Base-by-base conservation (phyloP, 1,140 invertebrate species). In the Drosophila rhopaloa region DNA sequence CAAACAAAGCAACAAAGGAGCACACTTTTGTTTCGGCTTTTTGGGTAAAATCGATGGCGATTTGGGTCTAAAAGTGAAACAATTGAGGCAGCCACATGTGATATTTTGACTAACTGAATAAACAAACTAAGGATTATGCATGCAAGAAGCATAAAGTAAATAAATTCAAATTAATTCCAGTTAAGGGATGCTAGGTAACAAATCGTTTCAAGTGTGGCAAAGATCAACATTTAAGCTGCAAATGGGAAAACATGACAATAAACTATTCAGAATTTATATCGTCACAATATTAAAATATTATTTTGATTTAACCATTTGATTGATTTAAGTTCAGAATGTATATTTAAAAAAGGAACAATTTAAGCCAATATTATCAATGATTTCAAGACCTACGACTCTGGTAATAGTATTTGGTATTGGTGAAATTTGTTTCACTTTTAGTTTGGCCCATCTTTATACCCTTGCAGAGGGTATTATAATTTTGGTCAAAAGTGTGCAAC, bases 111-210 rank as follows among this genome's bases (percentile, higher is more conserved):
- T 57, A 57, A 71, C 51, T 68, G 66, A 63, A 68, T 66, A 51
- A 50, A 37, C 63, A 35, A 16, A n/a, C 5, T 9, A 9, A 41
- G 43, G 48, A 70, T 40, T 55, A 9, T 47, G 38, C 51, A 46
- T 73, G 50, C 44, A 56, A 65, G 48, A 35, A 48, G 37, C 46
- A 27, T 50, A 27, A 43, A 53, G 1, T 32, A 32, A 46, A 65
- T 65, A 55, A 76, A 59, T 58, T 67, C 27, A 46, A 50, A 70
- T 80, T 66, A 79, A 55, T 78, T 78, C 51, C 57, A 58, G 32
- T 19, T 50, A 43, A 75, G 35, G 70, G 53, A 62, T 53, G 77
- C 55, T 63, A 5, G 43, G 38, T 48, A 48, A 7, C 16, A 13
- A 44, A 58, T 44, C n/a, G 16, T 59, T 27, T 14, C 29, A 24